These are phyloP conservation scores for Metopolophium dirhodum DNA, from an alignment of 1,140 invertebrate species.

Conservation along the genomic window DNA sequence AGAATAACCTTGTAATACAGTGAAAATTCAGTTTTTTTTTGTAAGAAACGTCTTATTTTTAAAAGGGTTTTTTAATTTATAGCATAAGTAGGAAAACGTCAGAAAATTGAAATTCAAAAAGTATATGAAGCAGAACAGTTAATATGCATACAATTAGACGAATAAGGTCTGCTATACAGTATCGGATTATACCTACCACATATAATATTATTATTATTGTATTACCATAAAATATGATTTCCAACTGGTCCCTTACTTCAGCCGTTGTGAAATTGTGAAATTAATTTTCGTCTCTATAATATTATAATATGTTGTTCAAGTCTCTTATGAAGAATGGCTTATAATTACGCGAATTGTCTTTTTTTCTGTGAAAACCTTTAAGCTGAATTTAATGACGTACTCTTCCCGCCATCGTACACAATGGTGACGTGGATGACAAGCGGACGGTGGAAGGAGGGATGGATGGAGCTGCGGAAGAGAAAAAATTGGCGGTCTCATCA, in stretches of 20 bases:
- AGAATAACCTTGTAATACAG: background rate
- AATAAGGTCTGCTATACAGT: background rate
- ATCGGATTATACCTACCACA: background rate
- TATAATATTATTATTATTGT: background rate
- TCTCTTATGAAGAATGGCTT: slow-evolving; percentile 27
- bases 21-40: background rate
- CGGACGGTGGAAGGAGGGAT: background rate
- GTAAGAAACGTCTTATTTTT: background rate
- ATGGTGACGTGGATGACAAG: background rate
- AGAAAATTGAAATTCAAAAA: background rate
- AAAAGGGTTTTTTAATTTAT: background rate
- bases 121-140: background rate
- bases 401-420: no score
- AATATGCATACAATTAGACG: background rate
- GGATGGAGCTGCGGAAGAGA: background rate
- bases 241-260: background rate
- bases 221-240: background rate
- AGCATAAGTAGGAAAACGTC: background rate
- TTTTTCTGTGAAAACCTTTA: background rate
- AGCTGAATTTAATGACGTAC: slow-evolving; percentile 34
- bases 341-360: slow-evolving; percentile 39
- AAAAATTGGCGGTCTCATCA: slow-evolving; percentile 43
- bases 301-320: slow-evolving; percentile 37
- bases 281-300: slow-evolving; percentile 21
- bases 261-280: background rate